phyloP scores from a whole-genome alignment of 2,888 invertebrate species.

The Pollenia amentaria region DNA sequence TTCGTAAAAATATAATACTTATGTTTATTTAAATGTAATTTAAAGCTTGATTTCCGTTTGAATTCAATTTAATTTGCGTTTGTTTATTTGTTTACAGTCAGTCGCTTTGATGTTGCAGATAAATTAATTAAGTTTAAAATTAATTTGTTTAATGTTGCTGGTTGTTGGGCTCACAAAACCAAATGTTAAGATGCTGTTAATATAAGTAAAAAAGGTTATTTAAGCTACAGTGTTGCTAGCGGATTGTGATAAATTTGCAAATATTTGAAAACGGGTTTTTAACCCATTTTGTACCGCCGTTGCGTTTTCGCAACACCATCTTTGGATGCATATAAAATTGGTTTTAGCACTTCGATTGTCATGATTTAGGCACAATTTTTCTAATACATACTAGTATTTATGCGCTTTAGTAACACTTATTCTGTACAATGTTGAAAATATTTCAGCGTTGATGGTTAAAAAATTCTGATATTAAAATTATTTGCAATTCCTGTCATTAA shows the following conservation, averaged over 20 bases:
- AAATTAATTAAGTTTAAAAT: constrained; percentile 47
- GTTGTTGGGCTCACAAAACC: neutral
- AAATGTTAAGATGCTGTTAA: constrained; percentile 10
- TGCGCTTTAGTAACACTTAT: too few relatives aligned
- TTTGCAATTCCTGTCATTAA: too few relatives aligned
- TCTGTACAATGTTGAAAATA: too few relatives aligned
- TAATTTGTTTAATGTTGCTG: constrained; percentile 1
- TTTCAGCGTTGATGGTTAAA: too few relatives aligned
- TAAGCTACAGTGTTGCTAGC: constrained; percentile 41
- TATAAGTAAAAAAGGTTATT: constrained; percentile 11
- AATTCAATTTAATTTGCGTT: neutral
- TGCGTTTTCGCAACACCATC: too few relatives aligned
- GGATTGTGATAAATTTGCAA: constrained; percentile 2
- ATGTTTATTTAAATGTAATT: constrained; percentile 32
- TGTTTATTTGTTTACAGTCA: neutral
- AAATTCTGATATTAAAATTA: too few relatives aligned
- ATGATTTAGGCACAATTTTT: too few relatives aligned
- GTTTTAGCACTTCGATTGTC: too few relatives aligned
- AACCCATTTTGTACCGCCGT: too few relatives aligned
- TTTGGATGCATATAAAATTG: too few relatives aligned
- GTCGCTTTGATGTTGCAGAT: neutral
- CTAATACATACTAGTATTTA: too few relatives aligned
- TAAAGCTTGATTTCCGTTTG: constrained; percentile 47
- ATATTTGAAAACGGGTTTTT: neutral
- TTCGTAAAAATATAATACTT: neutral